Evolutionary conservation across 2,113 vertebrate genomes (phyloP).

Genomic region (Sceloporus tristichus): DNA sequence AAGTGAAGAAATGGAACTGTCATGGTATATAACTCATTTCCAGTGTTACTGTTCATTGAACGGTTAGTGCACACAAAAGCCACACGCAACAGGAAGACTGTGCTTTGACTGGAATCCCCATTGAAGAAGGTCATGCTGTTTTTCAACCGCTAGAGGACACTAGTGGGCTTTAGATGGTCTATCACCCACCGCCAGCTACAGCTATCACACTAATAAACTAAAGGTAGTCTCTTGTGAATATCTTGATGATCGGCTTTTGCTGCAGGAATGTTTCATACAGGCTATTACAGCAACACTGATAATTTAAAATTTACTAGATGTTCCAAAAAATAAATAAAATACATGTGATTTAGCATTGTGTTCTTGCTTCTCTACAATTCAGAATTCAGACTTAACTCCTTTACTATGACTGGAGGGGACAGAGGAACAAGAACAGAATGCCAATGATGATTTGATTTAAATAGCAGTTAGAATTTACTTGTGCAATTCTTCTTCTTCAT

Average conservation of each 20-base stretch:
- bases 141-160: constrained; percentile 77
- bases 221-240: constrained; percentile 4
- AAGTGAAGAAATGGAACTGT: not conserved
- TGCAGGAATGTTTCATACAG: constrained; percentile 23
- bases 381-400: not conserved
- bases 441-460: constrained; percentile 32
- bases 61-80: not conserved
- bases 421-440: constrained; percentile 39
- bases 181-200: not conserved
- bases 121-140: constrained; percentile 37
- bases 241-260: constrained; percentile 3
- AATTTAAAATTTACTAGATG: not conserved
- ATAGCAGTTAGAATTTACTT: constrained; percentile 39
- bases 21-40: constrained; percentile 14
- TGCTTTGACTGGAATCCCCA: not conserved
- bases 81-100: not conserved
- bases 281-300: not conserved
- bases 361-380: constrained; percentile 24
- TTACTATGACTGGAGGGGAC: constrained; percentile 22
- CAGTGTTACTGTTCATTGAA: constrained; percentile 25
- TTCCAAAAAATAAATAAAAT: not conserved
- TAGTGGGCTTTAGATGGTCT: constrained; percentile 55
- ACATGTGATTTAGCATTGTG: not conserved
- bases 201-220: constrained; percentile 13
- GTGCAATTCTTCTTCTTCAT: not conserved